Percentiles rank a stretch among this genome's conserved stretches.
phyloP scores from a whole-genome alignment of 2,888 invertebrate genomes.

The Byasa hedistus region DNA sequence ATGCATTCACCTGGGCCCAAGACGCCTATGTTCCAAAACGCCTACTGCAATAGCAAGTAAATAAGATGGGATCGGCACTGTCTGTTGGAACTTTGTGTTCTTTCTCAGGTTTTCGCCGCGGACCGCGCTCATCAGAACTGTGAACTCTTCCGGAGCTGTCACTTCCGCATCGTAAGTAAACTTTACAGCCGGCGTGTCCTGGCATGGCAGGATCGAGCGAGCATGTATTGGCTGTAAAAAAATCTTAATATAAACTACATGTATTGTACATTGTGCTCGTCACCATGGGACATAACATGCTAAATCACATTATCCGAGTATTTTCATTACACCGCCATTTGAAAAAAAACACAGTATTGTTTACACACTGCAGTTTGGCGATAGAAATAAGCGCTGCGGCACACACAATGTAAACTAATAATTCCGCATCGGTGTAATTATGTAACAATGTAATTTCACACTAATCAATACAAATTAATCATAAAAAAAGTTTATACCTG shows the following conservation, averaged over 20 bases:
- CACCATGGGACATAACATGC: too few species aligned
- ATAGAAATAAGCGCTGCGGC: too few species aligned
- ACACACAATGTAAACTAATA: too few species aligned
- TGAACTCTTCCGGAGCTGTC: conserved; percentile 85
- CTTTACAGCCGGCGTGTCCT: conserved; percentile 95
- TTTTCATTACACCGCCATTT: too few species aligned
- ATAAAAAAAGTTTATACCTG: conserved; percentile 71
- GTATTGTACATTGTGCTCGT: too few species aligned
- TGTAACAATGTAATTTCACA: too few species aligned
- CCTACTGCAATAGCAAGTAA: conserved; percentile 94
- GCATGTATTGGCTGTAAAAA: conserved; percentile 89
- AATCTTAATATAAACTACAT: not conserved
- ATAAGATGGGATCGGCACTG: conserved; percentile 93
- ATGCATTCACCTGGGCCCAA: conserved; percentile 83
- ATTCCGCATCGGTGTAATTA: too few species aligned
- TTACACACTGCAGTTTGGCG: too few species aligned
- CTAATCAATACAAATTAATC: not conserved
- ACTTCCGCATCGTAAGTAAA: conserved; percentile 89
- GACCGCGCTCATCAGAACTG: conserved; percentile 94
- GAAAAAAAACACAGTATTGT: too few species aligned
- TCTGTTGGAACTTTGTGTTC: conserved; percentile 83
- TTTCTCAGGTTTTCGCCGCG: conserved; percentile 70
- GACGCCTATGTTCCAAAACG: conserved; percentile 84
- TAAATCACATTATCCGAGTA: too few species aligned
- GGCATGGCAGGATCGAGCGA: conserved; percentile 93